These are phyloP conservation scores for Pseudochirops corinnae DNA, from an alignment of 2,797 vertebrate genomes.

Conservation along the genomic window DNA sequence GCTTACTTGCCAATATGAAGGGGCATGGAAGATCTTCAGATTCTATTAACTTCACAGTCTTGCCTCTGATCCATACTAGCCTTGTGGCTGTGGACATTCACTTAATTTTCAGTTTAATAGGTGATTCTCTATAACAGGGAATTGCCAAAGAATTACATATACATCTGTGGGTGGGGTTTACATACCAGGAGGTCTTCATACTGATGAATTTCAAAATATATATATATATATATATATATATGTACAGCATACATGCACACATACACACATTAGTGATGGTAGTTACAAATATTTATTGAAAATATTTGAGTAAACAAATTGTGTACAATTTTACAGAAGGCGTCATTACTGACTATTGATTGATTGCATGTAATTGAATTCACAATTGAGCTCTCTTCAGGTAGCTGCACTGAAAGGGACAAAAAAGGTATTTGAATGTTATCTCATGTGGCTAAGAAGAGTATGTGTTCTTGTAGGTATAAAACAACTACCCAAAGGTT, in stretches of 20 bases:
- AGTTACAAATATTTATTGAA: not conserved
- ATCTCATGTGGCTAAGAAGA: not conserved
- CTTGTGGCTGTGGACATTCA: not conserved
- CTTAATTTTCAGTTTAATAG: not conserved
- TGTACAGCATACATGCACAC: not conserved
- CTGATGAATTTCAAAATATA: not conserved
- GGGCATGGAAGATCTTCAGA: no score
- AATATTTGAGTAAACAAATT: not conserved
- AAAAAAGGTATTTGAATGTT: not conserved
- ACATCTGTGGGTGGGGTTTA: not conserved
- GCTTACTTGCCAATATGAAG: no score
- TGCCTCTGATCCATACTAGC: not conserved
- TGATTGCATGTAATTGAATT: not conserved
- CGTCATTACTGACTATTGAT: not conserved
- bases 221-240: no score
- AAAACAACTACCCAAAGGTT: not conserved
- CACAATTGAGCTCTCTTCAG: not conserved
- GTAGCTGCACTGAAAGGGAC: not conserved
- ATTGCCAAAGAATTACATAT: not conserved
- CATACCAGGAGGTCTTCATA: not conserved
- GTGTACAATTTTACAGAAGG: not conserved
- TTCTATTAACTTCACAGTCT: not conserved
- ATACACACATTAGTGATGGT: not conserved
- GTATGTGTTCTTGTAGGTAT: slow-evolving; percentile 26
- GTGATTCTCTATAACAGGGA: not conserved